phyloP scores from a whole-genome alignment of 2,888 invertebrate genomes.

The Aromia moschata region DNA sequence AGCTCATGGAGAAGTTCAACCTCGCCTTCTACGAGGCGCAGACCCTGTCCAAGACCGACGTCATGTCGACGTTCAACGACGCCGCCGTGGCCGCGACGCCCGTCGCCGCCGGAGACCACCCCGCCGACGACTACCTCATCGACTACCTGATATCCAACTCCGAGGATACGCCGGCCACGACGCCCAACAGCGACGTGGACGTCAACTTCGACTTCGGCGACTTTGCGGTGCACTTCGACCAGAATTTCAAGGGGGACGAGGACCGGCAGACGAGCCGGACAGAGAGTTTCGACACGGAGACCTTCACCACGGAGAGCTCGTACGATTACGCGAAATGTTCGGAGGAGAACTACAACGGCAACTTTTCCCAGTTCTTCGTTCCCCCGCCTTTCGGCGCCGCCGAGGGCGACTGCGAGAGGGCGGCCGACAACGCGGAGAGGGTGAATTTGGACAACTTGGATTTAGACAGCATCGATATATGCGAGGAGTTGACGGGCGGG shows the following conservation, averaged over 20 bases:
- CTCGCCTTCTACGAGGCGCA: conserved; percentile 62
- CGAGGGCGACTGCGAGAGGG: conserved; percentile 9
- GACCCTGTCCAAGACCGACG: conserved; percentile 49
- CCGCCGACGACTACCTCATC: conserved; percentile 48
- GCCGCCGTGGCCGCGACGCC: conserved; percentile 8
- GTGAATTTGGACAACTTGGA: conserved; percentile 41
- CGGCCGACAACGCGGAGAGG: conserved; percentile 15
- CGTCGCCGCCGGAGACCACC: conserved; percentile 26
- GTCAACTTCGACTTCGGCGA: conserved; percentile 56
- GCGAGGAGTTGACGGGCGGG: conserved; percentile 51
- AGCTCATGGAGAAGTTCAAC: conserved; percentile 61
- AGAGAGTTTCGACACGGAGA: conserved; percentile 45
- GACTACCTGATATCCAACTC: conserved; percentile 48
- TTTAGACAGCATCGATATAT: conserved; percentile 52
- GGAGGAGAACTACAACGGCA: conserved; percentile 6
- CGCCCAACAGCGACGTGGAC: conserved; percentile 40
- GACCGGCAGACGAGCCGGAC: conserved; percentile 11
- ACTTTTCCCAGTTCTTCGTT: conserved; percentile 50
- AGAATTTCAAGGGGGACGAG: conserved; percentile 40
- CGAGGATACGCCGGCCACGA: conserved; percentile 38
- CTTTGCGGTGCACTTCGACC: conserved; percentile 56
- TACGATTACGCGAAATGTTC: conserved; percentile 25
- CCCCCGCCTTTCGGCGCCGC: conserved; percentile 43
- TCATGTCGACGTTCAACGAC: conserved; percentile 52
- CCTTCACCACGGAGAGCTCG: conserved; percentile 45